phyloP scores from a whole-genome alignment of 2,113 vertebrate species.

The Eolophus roseicapilla region DNA sequence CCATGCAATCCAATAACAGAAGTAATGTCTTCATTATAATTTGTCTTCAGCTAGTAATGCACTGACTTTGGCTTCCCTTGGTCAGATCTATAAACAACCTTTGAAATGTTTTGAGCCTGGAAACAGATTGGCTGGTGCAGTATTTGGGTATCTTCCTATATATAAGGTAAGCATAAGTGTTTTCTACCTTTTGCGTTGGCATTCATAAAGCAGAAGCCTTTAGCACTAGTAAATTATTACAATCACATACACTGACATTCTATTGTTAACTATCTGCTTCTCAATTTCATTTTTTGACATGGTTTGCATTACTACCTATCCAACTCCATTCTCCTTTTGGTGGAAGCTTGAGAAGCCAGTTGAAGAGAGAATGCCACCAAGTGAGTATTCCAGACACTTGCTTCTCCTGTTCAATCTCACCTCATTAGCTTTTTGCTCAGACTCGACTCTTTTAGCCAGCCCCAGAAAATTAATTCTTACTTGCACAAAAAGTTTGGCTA shows the following conservation, averaged over 20 bases:
- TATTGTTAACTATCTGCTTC: not conserved
- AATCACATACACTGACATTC: not conserved
- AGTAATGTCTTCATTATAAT: not conserved
- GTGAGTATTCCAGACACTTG: not conserved
- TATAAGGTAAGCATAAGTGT: constrained; percentile 62
- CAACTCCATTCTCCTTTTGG: not conserved
- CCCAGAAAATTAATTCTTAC: not conserved
- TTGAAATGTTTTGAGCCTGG: constrained; percentile 48
- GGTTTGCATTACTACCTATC: not conserved
- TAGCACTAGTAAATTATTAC: not conserved
- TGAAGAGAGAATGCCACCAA: not conserved
- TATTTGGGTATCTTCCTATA: constrained; percentile 70
- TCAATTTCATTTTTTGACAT: constrained; percentile 25
- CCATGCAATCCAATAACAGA: not conserved
- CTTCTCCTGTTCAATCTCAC: not conserved
- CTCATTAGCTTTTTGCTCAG: not conserved
- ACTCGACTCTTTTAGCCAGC: not conserved
- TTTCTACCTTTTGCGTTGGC: not conserved
- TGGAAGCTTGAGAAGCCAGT: not conserved
- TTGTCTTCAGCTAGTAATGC: not conserved
- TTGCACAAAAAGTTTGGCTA: not conserved
- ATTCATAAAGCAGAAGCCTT: not conserved
- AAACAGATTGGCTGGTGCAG: constrained; percentile 60
- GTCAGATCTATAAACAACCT: constrained; percentile 17
- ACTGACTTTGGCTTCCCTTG: constrained; percentile 30